A percentile compares a stretch with the other conserved stretches of the same genome.
These are phyloP conservation scores for Cathartes aura DNA, from an alignment of 2,113 vertebrate species.

Conservation along the genomic window DNA sequence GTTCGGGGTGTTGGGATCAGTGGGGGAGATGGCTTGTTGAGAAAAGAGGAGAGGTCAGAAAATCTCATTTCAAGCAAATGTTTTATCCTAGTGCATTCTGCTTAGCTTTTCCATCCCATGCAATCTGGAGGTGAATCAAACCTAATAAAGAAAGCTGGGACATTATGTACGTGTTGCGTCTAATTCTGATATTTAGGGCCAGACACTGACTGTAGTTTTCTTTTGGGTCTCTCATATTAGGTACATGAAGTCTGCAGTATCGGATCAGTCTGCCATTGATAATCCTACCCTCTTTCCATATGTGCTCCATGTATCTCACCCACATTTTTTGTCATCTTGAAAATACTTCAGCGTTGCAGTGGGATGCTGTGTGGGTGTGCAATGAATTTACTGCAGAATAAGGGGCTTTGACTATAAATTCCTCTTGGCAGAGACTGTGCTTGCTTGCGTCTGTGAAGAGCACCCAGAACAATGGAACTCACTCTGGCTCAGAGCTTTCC, in stretches of 20 bases:
- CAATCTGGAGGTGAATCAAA: neutral
- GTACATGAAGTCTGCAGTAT: accelerated
- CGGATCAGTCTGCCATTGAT: too few relatives aligned
- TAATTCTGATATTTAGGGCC: neutral
- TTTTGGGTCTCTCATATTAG: accelerated
- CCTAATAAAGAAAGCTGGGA: neutral
- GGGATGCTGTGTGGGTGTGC: neutral
- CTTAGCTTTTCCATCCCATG: neutral
- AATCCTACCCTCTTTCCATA: neutral
- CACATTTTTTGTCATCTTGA: neutral
- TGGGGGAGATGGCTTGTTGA: neutral
- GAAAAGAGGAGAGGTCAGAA: neutral
- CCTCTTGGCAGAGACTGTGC: neutral
- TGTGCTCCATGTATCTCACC: neutral
- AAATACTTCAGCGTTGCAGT: neutral
- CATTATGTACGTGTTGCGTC: neutral
- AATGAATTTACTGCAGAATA: neutral
- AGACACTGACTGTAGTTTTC: neutral
- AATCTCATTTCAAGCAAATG: neutral
- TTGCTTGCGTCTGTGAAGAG: neutral
- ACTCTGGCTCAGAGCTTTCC: neutral
- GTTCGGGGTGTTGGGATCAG: neutral
- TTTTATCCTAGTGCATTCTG: neutral
- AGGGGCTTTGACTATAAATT: neutral
- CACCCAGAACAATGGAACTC: neutral